Evolutionary conservation across 2,113 vertebrate genomes (phyloP), one percentile per base, ranked within the genome.

Genomic region (Micromys minutus): DNA sequence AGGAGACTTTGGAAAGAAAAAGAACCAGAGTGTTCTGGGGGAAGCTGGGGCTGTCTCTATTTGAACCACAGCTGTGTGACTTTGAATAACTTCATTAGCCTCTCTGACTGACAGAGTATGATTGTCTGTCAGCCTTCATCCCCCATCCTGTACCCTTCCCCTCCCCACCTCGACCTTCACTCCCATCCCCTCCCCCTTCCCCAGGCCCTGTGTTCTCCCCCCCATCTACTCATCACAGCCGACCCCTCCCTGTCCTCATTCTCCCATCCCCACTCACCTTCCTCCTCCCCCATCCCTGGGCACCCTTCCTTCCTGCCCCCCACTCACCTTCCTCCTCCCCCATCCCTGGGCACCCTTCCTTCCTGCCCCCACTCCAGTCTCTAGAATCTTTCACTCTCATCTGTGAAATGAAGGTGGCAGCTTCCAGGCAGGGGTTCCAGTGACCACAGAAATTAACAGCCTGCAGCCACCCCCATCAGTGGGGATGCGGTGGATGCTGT

Each of bases 71-170:
- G 45, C 52, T 89, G n/a, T 26, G 89, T 77, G 71, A 26, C 59
- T 77, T 76, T 63, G 45, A 63, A 24, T 2, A 77, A 96, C 34
- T 94, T 59, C 13, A 36, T 94, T 50, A 75, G 90, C 75, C 87
- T 47, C 69, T 84, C 71, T 72, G 84, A 45, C 34, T n/a, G 67
- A 39, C 39, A 5, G 34, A 22, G 5, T 71, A 21, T 17, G 6
- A 6, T 76, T 47, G 65, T 50, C 47, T 47, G 50, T 52, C 50
- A 9, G 50, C 50, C 50, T 11, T 11, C 50, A 52, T 52, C 11
- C 50, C 50, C 50, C 50, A 52, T 52, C 50, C 50, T 52, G 50
- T 52, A 11, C 50, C 50, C 50, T 11, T 52, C 50, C n/a, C n/a
- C n/a, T n/a, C n/a, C n/a, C n/a, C n/a, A n/a, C n/a, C n/a, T n/a